A percentile compares a stretch with the other conserved stretches of the same genome.
These are phyloP conservation scores for Lutjanus erythropterus DNA, from an alignment of 2,113 vertebrate genomes.

Conservation along the genomic window DNA sequence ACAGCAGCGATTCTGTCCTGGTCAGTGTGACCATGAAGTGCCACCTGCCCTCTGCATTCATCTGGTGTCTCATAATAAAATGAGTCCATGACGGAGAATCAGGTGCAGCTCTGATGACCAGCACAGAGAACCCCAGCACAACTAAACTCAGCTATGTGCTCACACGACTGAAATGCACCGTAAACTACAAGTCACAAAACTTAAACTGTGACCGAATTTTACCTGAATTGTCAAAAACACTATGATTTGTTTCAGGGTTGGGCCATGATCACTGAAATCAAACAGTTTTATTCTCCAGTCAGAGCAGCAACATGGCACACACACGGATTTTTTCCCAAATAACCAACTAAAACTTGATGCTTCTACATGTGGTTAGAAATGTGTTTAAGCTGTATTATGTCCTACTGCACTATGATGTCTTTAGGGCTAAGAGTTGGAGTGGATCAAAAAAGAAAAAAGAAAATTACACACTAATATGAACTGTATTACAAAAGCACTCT, in stretches of 20 bases:
- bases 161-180: neutral
- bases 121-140: neutral
- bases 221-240: neutral
- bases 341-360: neutral
- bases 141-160: neutral
- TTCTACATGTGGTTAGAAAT: neutral
- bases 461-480: no score
- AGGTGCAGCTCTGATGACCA: neutral
- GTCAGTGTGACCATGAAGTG: neutral
- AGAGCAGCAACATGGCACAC: neutral
- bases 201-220: neutral
- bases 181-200: neutral
- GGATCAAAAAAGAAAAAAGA: neutral
- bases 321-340: neutral
- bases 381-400: neutral
- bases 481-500: no score
- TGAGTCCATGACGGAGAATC: neutral
- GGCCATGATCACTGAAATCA: neutral
- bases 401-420: neutral
- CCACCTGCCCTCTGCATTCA: neutral
- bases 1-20: neutral
- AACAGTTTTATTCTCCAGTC: neutral
- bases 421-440: neutral
- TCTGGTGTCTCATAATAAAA: neutral
- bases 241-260: neutral